Conservation (phyloP, 1,140 invertebrate species). For the Ladona fulva region DNA sequence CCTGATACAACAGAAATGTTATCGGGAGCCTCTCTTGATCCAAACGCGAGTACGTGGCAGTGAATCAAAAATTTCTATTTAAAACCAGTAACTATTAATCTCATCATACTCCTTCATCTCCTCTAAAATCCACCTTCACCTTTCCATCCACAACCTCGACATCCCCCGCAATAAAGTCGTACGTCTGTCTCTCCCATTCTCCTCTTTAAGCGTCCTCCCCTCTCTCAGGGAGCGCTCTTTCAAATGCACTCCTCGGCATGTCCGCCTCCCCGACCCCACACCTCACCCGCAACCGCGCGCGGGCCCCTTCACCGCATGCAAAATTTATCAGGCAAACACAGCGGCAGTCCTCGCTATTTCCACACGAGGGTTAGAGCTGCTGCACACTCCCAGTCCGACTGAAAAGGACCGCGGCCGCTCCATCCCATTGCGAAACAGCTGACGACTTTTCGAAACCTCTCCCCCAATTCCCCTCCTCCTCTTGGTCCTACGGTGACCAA, state of each 20-base stretch:
- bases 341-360: neutral
- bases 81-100: neutral
- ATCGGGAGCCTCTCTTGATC: too few species aligned
- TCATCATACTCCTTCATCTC: neutral
- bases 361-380: neutral
- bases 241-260: neutral
- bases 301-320: neutral
- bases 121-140: neutral
- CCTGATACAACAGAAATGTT: too few species aligned
- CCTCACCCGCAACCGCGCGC: neutral
- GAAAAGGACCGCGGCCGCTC: neutral
- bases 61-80: too few species aligned
- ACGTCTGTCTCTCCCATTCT: too few species aligned
- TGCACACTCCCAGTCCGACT: neutral
- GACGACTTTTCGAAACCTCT: neutral
- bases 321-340: slow-evolving; percentile 2
- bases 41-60: too few species aligned
- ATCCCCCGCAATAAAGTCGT: neutral
- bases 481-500: neutral
- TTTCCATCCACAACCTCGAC: neutral
- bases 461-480: neutral
- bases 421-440: neutral
- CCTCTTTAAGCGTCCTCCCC: neutral
- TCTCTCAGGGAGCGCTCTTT: too few species aligned
- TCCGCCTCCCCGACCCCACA: neutral